These are phyloP conservation scores for Aelia acuminata DNA, from an alignment of 2,888 invertebrate species.

Conservation along the genomic window DNA sequence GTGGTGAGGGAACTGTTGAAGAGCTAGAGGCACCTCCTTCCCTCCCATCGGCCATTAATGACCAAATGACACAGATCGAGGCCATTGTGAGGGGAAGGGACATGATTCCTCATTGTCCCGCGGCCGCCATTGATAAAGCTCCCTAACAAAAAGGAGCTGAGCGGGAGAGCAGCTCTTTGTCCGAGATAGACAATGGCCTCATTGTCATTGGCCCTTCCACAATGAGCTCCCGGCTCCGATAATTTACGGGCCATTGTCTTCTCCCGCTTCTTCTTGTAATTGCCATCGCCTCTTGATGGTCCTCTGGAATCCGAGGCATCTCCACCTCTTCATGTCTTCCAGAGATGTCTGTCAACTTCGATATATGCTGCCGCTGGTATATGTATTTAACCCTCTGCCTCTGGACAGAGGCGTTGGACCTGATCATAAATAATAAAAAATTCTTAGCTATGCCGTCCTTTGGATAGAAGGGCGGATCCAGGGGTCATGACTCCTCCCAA, in stretches of 20 bases:
- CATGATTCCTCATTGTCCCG: background rate
- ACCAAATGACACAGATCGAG: conserved; percentile 21
- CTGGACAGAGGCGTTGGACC: background rate
- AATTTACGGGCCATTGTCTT: conserved; percentile 38
- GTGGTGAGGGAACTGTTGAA: no score
- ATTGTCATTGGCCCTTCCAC: background rate
- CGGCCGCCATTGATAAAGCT: background rate
- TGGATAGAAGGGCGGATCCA: no score
- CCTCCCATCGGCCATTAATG: conserved; percentile 7
- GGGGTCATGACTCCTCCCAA: no score
- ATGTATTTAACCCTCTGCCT: background rate
- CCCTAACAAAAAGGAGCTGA: background rate
- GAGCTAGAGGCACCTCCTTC: no score
- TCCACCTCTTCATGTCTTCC: background rate
- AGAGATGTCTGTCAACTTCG: background rate
- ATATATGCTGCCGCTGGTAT: background rate
- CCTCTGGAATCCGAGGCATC: conserved; percentile 1
- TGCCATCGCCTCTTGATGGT: conserved; percentile 25
- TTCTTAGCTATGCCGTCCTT: no score
- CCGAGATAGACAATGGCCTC: background rate
- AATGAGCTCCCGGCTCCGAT: conserved; percentile 13
- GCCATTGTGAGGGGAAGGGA: background rate
- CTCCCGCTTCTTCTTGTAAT: conserved; percentile 28
- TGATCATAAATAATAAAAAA: no score
- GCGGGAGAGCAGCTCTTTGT: background rate